Base-by-base conservation (phyloP, 1,140 invertebrate species). In the Pentalonia nigronervosa region DNA sequence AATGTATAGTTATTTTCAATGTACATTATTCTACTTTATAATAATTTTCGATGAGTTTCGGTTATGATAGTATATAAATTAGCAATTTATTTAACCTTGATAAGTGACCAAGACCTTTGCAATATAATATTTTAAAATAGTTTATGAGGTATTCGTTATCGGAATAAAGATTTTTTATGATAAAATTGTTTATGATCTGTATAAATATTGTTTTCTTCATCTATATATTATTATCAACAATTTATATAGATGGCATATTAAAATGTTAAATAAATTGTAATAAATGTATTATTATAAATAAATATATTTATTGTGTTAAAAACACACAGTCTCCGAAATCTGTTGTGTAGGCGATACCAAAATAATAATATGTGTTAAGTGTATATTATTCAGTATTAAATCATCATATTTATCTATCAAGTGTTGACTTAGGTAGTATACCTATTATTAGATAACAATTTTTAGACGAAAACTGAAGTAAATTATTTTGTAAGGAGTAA, bases 81-180 rank as follows among this genome's bases (percentile, higher is more conserved):
- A 17, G n/a, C 86, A 87, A 87, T 50, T 87, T 50, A 50, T 87
- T 47, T 88, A 50, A 34, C 86, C 47, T 50, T 34, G 47, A 34
- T 34, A 48, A 56, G 48, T 56, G 88, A 90, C 88, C 88, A 41
- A 90, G 50, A 90, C 50, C 88, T 90, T 90, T 90, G 50, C 34
- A 56, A 41, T 41, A 90, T 17, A 56, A 53, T 50, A 50, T n/a
- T 53, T 45, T 11, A 81, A 8, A 23, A 50, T 53, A 36, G 7
- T 50, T 53, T 53, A 34, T 30, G 41, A 25, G 48, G 1, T 36
- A 34, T 90, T 90, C 50, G 50, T 41, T 56, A 90, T 90, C 88
- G 7, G 88, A 60, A 60, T 0, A 25, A 4, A 53, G 21, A 53
- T 56, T 56, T 53, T 60, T 88, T 60, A n/a, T 17, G n/a, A 88